Conservation (phyloP, 2,888 invertebrate species). For the Allygus modestus region DNA sequence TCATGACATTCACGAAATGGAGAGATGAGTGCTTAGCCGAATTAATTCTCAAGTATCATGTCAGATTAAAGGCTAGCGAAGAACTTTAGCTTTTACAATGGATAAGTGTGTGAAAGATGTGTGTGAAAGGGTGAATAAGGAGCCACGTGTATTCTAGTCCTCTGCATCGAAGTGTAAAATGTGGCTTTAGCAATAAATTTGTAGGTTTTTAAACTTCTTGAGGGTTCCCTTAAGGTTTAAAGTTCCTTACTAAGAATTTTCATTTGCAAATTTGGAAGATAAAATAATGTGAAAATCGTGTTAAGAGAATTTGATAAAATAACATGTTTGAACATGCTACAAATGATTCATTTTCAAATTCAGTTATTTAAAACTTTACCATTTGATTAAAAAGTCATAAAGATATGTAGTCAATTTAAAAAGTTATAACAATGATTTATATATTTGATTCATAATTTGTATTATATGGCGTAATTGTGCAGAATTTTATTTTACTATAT, state of each 20-base stretch:
- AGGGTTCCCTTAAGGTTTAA: neutral
- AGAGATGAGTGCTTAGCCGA: slow-evolving; percentile 3
- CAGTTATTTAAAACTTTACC: too few relatives aligned
- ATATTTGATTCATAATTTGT: too few relatives aligned
- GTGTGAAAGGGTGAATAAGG: neutral
- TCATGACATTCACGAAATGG: neutral
- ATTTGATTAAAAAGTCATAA: too few relatives aligned
- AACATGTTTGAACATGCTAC: too few relatives aligned
- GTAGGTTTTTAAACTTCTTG: neutral
- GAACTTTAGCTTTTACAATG: neutral
- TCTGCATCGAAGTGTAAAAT: neutral
- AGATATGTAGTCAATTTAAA: too few relatives aligned
- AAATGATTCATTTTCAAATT: too few relatives aligned
- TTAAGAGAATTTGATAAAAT: too few relatives aligned
- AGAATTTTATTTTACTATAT: too few relatives aligned
- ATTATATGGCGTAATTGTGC: too few relatives aligned
- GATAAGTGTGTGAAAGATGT: slow-evolving; percentile 5
- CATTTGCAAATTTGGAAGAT: too few relatives aligned
- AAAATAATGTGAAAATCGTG: too few relatives aligned
- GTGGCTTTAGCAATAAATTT: slow-evolving; percentile 14
- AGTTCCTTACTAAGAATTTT: slow-evolving; percentile 10
- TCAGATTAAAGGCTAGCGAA: neutral
- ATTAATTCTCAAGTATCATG: slow-evolving; percentile 19
- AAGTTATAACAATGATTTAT: too few relatives aligned
- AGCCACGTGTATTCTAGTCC: slow-evolving; percentile 36